A percentile compares a stretch with the other conserved stretches of the same genome.
Evolutionary conservation across 1,140 invertebrate genomes (phyloP).

Genomic region (Diploscapter pachys): DNA sequence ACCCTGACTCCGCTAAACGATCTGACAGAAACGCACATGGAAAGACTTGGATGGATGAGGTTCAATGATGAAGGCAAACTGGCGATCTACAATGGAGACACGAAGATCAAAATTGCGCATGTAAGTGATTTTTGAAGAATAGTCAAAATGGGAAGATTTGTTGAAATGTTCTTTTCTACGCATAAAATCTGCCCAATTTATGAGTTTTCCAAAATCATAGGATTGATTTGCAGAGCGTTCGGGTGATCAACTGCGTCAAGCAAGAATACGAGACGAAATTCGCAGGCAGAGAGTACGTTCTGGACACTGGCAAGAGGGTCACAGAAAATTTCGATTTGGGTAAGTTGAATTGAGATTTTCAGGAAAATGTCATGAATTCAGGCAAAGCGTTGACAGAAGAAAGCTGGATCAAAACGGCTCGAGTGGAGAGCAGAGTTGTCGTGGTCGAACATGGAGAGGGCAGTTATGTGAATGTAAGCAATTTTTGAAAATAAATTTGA

Average conservation of each 20-base stretch:
- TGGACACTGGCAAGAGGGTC: slow-evolving; percentile 36
- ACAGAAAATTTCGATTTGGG: slow-evolving; percentile 45
- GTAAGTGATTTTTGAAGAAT: too few species aligned
- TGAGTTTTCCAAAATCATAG: too few species aligned
- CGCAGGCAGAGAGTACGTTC: slow-evolving; percentile 48
- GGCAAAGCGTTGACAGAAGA: slow-evolving; percentile 30
- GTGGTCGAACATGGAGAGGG: slow-evolving; percentile 49
- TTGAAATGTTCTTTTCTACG: too few species aligned
- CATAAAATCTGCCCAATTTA: too few species aligned
- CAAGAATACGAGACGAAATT: slow-evolving; percentile 48
- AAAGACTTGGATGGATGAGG: slow-evolving; percentile 50
- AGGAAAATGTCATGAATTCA: slow-evolving; percentile 1
- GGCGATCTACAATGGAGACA: slow-evolving; percentile 43
- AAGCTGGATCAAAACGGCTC: slow-evolving; percentile 44
- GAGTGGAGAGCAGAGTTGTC: slow-evolving; percentile 37
- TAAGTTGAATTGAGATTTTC: slow-evolving; percentile 29
- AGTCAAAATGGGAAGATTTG: too few species aligned
- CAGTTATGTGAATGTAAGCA: slow-evolving; percentile 36
- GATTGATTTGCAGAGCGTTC: slow-evolving; percentile 36
- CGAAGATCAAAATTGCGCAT: slow-evolving; percentile 37
- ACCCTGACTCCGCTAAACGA: slow-evolving; percentile 36
- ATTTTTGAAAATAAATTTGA: slow-evolving; percentile 13
- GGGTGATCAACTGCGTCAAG: slow-evolving; percentile 48
- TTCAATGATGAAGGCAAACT: slow-evolving; percentile 38
- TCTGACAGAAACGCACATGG: slow-evolving; percentile 39